These are phyloP conservation scores for Harpegnathos saltator DNA, from an alignment of 1,140 invertebrate species.

Conservation along the genomic window DNA sequence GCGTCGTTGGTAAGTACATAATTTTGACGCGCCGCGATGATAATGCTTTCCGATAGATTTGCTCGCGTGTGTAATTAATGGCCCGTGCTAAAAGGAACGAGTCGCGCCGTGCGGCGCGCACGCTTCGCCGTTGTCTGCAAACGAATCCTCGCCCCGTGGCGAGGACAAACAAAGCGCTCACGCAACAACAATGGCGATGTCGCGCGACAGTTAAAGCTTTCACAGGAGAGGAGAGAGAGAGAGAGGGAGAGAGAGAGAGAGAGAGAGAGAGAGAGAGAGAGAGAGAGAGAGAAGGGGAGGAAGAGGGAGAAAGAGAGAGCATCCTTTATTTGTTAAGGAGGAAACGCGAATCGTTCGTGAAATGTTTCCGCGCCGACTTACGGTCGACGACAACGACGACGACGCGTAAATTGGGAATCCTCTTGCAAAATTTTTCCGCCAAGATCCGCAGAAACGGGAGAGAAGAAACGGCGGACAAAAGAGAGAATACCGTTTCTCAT, in stretches of 20 bases:
- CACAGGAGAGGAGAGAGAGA: no score
- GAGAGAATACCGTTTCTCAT: not conserved
- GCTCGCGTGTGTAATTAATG: slow-evolving; percentile 59
- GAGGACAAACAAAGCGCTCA: not conserved
- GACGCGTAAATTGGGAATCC: no score
- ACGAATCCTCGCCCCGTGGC: not conserved
- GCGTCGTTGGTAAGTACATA: slow-evolving; percentile 46
- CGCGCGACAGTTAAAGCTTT: not conserved
- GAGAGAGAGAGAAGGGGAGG: no score
- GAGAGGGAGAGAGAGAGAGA: no score
- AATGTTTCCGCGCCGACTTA: not conserved
- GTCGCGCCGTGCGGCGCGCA: not conserved
- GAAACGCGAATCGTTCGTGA: not conserved
- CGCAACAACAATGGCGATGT: slow-evolving; percentile 24
- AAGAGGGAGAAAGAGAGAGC: no score
- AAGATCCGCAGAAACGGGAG: no score
- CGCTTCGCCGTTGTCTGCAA: slow-evolving; percentile 4
- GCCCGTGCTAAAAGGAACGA: slow-evolving; percentile 51
- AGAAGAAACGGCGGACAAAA: no score
- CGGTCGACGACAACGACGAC: no score
- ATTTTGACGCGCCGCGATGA: slow-evolving; percentile 59
- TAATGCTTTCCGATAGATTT: slow-evolving; percentile 62
- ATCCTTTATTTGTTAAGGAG: not conserved
- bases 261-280: no score
- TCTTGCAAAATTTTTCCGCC: no score